phyloP scores from a whole-genome alignment of 2,797 vertebrate species.

The Philypnodon macrostomus region DNA sequence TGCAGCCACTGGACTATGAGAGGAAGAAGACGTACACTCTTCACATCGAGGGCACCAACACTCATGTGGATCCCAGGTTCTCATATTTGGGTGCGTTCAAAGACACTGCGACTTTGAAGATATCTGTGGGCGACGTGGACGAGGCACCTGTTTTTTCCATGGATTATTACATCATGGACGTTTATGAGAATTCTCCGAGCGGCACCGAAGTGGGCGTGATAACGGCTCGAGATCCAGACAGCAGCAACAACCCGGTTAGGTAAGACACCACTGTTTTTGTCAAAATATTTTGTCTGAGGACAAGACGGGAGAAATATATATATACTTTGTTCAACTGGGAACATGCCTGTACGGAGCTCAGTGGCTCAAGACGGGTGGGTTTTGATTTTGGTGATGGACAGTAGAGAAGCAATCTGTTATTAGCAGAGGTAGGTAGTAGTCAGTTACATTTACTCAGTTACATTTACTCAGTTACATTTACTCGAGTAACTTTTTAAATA shows the following conservation, averaged over 20 bases:
- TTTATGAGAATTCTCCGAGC: conserved; percentile 86
- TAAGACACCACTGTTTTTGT: conserved; percentile 57
- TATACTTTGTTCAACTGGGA: too few species aligned
- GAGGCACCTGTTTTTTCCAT: conserved; percentile 92
- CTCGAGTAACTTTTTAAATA: too few species aligned
- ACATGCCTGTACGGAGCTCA: too few species aligned
- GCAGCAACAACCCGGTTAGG: conserved; percentile 89
- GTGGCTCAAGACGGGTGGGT: too few species aligned
- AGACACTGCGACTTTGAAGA: conserved; percentile 89
- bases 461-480: too few species aligned
- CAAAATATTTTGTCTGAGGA: too few species aligned
- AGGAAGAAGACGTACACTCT: conserved; percentile 95
- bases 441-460: too few species aligned
- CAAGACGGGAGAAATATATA: too few species aligned
- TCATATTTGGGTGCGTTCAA: conserved; percentile 93
- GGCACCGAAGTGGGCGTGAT: conserved; percentile 89
- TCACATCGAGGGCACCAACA: conserved; percentile 92
- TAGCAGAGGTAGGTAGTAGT: too few species aligned
- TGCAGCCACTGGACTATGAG: conserved; percentile 93
- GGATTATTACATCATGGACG: conserved; percentile 92
- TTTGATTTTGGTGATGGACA: too few species aligned
- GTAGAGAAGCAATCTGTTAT: too few species aligned
- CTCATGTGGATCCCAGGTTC: conserved; percentile 90
- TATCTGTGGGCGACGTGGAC: conserved; percentile 93
- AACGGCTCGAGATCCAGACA: conserved; percentile 91